Conservation (phyloP, 1,140 invertebrate genomes). For the Achroia grisella region DNA sequence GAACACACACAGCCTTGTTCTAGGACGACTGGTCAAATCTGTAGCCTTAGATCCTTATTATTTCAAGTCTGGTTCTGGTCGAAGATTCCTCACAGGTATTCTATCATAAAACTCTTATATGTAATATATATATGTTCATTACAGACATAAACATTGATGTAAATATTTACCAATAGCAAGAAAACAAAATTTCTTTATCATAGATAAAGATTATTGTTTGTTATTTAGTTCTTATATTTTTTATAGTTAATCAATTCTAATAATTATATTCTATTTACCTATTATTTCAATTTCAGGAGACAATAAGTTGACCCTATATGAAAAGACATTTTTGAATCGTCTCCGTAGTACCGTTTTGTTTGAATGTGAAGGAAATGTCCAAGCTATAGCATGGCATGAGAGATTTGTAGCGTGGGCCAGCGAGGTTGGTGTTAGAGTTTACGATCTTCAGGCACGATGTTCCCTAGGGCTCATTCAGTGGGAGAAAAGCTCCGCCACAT, state of each 20-base stretch:
- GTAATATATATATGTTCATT: neutral
- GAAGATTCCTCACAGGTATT: conserved; percentile 85
- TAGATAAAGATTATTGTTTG: too few relatives aligned
- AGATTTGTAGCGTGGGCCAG: conserved; percentile 95
- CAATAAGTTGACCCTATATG: conserved; percentile 89
- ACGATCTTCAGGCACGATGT: conserved; percentile 86
- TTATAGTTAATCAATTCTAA: too few relatives aligned
- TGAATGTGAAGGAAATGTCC: conserved; percentile 88
- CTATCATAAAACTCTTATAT: neutral
- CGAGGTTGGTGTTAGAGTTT: conserved; percentile 89
- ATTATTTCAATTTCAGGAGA: conserved; percentile 76
- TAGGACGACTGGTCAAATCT: conserved; percentile 89
- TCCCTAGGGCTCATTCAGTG: conserved; percentile 90
- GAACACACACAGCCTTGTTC: conserved; percentile 84
- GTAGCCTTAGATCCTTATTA: conserved; percentile 93
- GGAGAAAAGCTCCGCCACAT: conserved; percentile 72
- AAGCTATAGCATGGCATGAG: conserved; percentile 90
- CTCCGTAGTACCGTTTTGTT: conserved; percentile 86
- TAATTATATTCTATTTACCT: too few relatives aligned
- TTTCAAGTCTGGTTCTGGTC: conserved; percentile 82
- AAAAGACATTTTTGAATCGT: conserved; percentile 89
- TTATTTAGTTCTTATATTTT: too few relatives aligned
- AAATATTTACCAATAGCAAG: too few relatives aligned
- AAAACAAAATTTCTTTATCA: too few relatives aligned
- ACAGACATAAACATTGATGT: too few relatives aligned